These are phyloP conservation scores for Melanotus villosus DNA, from an alignment of 2,888 invertebrate genomes.

Conservation along the genomic window DNA sequence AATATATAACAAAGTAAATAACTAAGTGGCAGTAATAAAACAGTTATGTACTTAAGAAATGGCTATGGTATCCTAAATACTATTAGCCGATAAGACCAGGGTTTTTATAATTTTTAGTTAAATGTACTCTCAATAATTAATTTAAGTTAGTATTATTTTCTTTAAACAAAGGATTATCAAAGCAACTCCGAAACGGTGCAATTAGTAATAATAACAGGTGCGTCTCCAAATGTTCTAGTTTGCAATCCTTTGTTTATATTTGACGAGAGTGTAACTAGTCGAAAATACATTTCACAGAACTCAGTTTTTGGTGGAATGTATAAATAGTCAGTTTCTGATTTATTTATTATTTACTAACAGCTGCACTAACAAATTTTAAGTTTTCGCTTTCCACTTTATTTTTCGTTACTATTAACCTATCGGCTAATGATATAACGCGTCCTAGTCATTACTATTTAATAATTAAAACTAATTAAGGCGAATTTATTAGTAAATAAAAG, in stretches of 20 bases:
- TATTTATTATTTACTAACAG: conserved; percentile 58
- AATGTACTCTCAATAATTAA: conserved; percentile 16
- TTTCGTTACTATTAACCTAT: conserved; percentile 57
- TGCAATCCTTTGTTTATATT: conserved; percentile 41
- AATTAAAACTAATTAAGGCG: background rate
- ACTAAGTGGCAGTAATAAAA: conserved; percentile 2
- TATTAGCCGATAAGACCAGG: conserved; percentile 65
- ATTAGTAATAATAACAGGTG: too few species aligned
- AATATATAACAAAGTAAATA: too few species aligned
- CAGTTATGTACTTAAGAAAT: conserved; percentile 31
- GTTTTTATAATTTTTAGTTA: conserved; percentile 46
- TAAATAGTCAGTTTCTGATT: conserved; percentile 56
- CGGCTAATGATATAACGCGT: conserved; percentile 66
- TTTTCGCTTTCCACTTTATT: conserved; percentile 55
- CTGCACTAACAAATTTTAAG: conserved; percentile 46
- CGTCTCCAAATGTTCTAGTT: too few species aligned
- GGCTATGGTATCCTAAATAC: conserved; percentile 59
- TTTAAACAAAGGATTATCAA: conserved; percentile 30
- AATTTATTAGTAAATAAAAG: conserved; percentile 14
- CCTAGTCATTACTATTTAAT: conserved; percentile 61
- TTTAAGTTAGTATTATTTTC: conserved; percentile 38
- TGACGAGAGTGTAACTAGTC: conserved; percentile 60
- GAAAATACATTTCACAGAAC: conserved; percentile 51
- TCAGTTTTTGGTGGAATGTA: conserved; percentile 44
- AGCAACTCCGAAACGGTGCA: background rate